Evolutionary conservation across 2,113 vertebrate species (phyloP).

Genomic region (Sinocyclocheilus maitianheensis): DNA sequence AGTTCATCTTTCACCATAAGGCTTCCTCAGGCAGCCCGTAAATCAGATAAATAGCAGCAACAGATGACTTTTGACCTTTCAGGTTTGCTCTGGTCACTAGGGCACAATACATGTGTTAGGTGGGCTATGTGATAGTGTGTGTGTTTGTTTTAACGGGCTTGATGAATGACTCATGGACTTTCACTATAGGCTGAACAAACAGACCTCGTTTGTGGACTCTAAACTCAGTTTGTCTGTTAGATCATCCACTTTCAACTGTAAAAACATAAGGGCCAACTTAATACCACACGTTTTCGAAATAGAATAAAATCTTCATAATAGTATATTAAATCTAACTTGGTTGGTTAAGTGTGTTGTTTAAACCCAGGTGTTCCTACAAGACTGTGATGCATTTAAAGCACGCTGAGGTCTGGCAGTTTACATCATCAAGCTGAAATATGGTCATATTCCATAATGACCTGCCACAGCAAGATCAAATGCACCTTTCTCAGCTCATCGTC

Average conservation of each 20-base stretch:
- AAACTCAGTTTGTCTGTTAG: background rate
- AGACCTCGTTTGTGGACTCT: background rate
- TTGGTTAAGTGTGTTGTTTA: constrained; percentile 21
- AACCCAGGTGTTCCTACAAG: constrained; percentile 36
- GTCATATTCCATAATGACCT: constrained; percentile 48
- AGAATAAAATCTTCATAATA: background rate
- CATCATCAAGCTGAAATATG: constrained; percentile 47
- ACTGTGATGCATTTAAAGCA: constrained; percentile 38
- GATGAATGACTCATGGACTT: constrained; percentile 36
- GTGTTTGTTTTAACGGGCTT: constrained; percentile 28
- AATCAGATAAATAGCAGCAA: constrained; percentile 35
- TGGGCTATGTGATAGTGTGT: constrained; percentile 6
- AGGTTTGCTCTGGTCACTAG: constrained; percentile 25
- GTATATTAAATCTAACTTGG: background rate
- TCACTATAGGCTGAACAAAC: constrained; percentile 12
- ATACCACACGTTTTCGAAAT: background rate
- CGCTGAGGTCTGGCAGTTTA: constrained; percentile 40
- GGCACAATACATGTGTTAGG: constrained; percentile 22
- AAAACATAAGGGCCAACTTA: background rate
- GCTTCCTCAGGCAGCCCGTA: constrained; percentile 6
- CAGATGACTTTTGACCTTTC: constrained; percentile 39
- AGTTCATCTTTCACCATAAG: constrained; percentile 26
- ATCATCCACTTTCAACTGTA: too few relatives aligned
- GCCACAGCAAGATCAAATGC: background rate
- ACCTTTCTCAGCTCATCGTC: background rate